Conservation (phyloP, 2,113 vertebrate species). For the Rhabdornis inornatus region DNA sequence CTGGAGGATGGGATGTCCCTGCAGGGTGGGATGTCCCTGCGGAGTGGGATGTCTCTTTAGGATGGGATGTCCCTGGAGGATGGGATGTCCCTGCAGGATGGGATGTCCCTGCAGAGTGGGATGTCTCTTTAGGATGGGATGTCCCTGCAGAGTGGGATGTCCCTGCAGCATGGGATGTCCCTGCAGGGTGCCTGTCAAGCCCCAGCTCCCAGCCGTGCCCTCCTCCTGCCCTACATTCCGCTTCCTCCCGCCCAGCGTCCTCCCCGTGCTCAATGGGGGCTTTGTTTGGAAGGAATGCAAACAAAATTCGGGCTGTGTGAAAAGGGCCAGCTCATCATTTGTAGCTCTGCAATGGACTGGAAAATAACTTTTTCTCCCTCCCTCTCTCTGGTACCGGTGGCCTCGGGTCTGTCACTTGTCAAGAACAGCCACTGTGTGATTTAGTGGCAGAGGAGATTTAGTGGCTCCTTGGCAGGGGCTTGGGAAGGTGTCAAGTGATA, state of each 20-base stretch:
- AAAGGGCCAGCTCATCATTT: conserved; percentile 34
- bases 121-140: not conserved
- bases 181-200: accelerated
- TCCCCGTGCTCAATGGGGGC: not conserved
- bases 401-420: not conserved
- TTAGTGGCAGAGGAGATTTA: not conserved
- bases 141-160: not conserved
- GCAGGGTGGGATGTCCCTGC: too few species aligned
- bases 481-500: not conserved
- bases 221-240: conserved; percentile 13
- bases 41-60: not conserved
- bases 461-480: not conserved
- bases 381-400: accelerated
- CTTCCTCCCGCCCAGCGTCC: not conserved
- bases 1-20: too few species aligned
- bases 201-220: not conserved
- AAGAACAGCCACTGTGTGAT: not conserved
- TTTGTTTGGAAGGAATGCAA: conserved; percentile 43
- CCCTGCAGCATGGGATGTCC: not conserved
- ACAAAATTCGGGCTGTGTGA: not conserved
- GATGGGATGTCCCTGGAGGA: not conserved
- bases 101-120: not conserved
- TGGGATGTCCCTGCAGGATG: not conserved
- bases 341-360: not conserved
- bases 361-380: not conserved